Conservation (phyloP, 2,113 vertebrate genomes). For the Daboia siamensis region DNA sequence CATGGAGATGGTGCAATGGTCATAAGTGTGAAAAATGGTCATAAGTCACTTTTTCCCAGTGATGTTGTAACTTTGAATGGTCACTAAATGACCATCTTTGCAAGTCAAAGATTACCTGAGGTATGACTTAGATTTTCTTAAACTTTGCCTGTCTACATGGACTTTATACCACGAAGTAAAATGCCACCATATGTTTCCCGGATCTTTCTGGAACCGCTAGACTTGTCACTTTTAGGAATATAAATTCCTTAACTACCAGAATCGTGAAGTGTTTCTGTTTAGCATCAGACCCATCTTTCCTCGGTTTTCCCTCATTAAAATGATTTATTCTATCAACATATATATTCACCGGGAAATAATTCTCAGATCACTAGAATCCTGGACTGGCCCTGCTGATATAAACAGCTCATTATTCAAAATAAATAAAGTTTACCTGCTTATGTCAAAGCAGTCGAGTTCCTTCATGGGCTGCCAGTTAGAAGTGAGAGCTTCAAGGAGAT, state of each 20-base stretch:
- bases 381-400: neutral
- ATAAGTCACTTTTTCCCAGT: neutral
- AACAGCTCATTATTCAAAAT: neutral
- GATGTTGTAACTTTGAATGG: fast-evolving
- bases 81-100: neutral
- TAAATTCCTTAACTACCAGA: conserved; percentile 1
- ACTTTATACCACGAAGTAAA: neutral
- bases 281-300: neutral
- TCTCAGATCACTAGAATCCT: neutral
- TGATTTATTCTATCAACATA: neutral
- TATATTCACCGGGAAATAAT: conserved; percentile 14
- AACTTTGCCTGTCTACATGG: neutral
- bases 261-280: neutral
- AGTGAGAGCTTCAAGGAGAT: neutral
- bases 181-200: neutral
- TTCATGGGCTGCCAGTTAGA: neutral
- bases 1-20: too few relatives aligned
- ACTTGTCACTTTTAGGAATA: neutral
- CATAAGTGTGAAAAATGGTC: too few relatives aligned
- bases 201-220: neutral
- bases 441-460: neutral
- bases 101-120: neutral
- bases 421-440: neutral
- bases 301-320: neutral
- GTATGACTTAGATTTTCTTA: neutral